phyloP scores from a whole-genome alignment of 2,113 vertebrate species.

The Axis porcinus region DNA sequence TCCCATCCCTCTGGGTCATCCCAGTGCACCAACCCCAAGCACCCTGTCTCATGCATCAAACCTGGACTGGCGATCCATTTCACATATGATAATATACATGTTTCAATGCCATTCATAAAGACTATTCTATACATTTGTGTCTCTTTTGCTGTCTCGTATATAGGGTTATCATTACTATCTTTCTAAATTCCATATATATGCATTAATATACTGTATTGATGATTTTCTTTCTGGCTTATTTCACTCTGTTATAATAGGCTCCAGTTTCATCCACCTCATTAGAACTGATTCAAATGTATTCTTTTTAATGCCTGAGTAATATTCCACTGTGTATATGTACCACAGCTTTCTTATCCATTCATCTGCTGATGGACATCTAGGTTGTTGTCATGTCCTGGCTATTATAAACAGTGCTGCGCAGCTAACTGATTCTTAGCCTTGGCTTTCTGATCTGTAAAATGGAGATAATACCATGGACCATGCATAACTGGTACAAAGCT shows the following conservation, averaged over 20 bases:
- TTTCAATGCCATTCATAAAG: neutral
- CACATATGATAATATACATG: neutral
- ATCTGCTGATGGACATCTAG: neutral
- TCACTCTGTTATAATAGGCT: neutral
- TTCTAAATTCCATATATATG: neutral
- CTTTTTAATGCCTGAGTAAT: neutral
- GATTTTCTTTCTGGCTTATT: neutral
- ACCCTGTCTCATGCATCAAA: neutral
- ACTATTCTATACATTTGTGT: neutral
- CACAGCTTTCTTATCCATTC: neutral
- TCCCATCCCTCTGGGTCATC: neutral
- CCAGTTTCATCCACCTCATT: neutral
- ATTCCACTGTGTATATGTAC: neutral
- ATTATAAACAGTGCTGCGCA: neutral
- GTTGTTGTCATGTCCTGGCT: neutral
- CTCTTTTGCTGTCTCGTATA: neutral
- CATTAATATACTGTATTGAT: neutral
- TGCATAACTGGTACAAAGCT: neutral
- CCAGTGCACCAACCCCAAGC: neutral
- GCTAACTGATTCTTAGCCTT: neutral
- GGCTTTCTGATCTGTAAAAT: slow-evolving; percentile 21
- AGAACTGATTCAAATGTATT: neutral
- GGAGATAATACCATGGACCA: neutral
- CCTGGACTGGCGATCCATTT: neutral
- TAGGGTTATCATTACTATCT: neutral